Conservation (phyloP, 2,888 invertebrate genomes). For the Amphimallon solstitiale region DNA sequence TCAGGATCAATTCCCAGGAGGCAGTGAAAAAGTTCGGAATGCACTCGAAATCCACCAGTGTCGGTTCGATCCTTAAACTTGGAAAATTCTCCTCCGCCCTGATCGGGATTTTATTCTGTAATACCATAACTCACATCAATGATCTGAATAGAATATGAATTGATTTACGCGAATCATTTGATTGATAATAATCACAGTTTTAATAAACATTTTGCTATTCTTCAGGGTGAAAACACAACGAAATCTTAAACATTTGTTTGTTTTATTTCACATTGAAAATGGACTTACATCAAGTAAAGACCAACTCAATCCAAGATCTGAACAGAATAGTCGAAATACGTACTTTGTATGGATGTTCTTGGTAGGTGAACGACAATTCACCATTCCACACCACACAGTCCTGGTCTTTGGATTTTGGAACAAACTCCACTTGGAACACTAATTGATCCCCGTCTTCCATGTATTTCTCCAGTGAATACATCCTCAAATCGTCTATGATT, state of each 20-base stretch:
- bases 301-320: not conserved
- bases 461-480: slow-evolving; percentile 41
- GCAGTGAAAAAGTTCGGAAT: slow-evolving; percentile 64
- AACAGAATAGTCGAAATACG: slow-evolving; percentile 32
- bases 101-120: slow-evolving; percentile 72
- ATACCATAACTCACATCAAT: not conserved
- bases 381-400: slow-evolving; percentile 51
- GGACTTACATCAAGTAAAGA: too few relatives aligned
- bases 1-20: slow-evolving; percentile 63
- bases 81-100: slow-evolving; percentile 76
- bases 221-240: too few relatives aligned
- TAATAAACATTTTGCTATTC: too few relatives aligned
- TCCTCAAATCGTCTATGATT: slow-evolving; percentile 16
- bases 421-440: slow-evolving; percentile 51
- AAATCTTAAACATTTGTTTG: too few relatives aligned
- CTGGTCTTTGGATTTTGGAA: slow-evolving; percentile 45
- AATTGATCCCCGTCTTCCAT: slow-evolving; percentile 46
- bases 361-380: slow-evolving; percentile 57
- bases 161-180: too few relatives aligned
- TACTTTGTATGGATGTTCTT: slow-evolving; percentile 61
- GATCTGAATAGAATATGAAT: not conserved
- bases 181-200: too few relatives aligned
- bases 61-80: slow-evolving; percentile 69
- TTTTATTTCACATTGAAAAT: too few relatives aligned
- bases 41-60: slow-evolving; percentile 71